A percentile compares a stretch with the other conserved stretches of the same genome.
phyloP scores from a whole-genome alignment of 2,113 vertebrate species.

The Ardeotis arabs region DNA sequence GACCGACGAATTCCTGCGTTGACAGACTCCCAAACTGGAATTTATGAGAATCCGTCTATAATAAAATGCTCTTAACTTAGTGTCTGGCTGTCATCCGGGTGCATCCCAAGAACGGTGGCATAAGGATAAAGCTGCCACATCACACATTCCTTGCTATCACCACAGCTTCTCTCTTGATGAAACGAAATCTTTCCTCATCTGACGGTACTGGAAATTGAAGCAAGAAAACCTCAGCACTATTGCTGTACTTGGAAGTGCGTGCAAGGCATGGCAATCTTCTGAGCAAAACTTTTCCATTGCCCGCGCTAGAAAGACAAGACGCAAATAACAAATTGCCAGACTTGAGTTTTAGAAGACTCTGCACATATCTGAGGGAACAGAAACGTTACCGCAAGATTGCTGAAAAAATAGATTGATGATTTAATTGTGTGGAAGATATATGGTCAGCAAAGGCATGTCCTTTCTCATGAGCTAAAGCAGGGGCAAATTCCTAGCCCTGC shows the following conservation, averaged over 20 bases:
- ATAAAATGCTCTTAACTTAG: not conserved
- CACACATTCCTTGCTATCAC: conserved; percentile 38
- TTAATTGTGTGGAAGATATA: not conserved
- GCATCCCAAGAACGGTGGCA: conserved; percentile 7
- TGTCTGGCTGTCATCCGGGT: conserved; percentile 7
- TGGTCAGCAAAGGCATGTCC: not conserved
- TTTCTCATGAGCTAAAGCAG: not conserved
- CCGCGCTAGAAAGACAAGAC: not conserved
- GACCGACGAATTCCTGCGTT: not conserved
- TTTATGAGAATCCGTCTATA: conserved; percentile 4
- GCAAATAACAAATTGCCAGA: not conserved
- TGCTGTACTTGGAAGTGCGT: not conserved
- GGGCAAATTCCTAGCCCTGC: not conserved
- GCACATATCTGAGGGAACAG: conserved; percentile 1
- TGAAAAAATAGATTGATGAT: not conserved
- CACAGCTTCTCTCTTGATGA: not conserved
- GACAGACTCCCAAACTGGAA: conserved; percentile 2
- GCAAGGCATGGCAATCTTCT: not conserved
- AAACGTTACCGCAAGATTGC: not conserved
- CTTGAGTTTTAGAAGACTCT: not conserved
- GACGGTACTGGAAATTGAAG: not conserved
- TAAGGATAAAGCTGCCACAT: conserved; percentile 1
- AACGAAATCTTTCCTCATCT: conserved; percentile 19
- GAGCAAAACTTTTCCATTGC: conserved; percentile 3
- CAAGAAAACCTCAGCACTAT: not conserved